These are phyloP conservation scores for Hirtodrosophila histrioides DNA, from an alignment of 2,888 invertebrate species.

Conservation along the genomic window DNA sequence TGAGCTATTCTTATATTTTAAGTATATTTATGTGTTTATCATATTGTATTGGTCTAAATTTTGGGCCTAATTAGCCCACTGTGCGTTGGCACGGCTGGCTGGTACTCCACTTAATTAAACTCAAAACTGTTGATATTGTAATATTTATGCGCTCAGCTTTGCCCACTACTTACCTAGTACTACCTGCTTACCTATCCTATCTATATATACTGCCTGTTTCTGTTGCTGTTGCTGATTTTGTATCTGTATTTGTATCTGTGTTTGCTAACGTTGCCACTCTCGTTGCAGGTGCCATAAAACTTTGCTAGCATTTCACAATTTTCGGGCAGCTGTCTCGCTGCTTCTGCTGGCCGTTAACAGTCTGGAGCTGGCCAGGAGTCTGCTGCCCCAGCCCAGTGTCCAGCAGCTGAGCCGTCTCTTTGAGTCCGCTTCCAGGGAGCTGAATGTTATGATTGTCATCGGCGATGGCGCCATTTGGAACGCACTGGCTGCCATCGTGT, in stretches of 20 bases:
- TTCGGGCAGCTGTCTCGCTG: constrained; percentile 80
- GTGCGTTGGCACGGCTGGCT: not conserved
- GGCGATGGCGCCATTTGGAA: constrained; percentile 77
- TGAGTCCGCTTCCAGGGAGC: constrained; percentile 47
- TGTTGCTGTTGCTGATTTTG: not conserved
- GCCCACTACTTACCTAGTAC: constrained; percentile 7
- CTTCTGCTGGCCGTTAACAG: constrained; percentile 81
- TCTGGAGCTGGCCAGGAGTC: constrained; percentile 81
- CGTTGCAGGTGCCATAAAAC: constrained; percentile 79
- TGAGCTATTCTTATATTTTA: no score
- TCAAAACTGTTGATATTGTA: constrained; percentile 61
- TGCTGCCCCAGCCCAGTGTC: constrained; percentile 67
- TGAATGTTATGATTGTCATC: constrained; percentile 70
- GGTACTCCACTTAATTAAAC: constrained; percentile 67
- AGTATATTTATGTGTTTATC: no score
- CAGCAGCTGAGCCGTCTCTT: constrained; percentile 57
- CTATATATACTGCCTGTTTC: constrained; percentile 3
- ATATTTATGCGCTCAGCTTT: constrained; percentile 44
- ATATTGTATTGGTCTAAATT: no score
- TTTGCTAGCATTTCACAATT: constrained; percentile 83
- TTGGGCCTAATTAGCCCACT: not conserved
- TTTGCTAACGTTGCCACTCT: constrained; percentile 31
- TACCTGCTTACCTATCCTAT: not conserved
- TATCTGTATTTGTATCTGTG: constrained; percentile 3
- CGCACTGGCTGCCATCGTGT: constrained; percentile 73